Conservation (phyloP, 2,888 invertebrate species). For the Stenodera caucasica region DNA sequence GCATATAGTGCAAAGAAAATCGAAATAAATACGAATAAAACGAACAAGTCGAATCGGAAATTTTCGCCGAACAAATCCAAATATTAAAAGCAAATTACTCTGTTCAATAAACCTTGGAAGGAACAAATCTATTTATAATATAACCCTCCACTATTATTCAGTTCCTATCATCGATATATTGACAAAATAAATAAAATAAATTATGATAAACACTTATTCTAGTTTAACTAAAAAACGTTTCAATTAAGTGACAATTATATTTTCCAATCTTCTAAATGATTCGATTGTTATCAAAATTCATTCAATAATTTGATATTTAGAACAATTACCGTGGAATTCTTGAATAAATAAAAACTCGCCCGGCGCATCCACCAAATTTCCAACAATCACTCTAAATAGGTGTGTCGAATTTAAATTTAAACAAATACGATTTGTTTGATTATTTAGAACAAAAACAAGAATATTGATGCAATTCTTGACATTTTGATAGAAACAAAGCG, state of each 20-base stretch:
- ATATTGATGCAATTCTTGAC: constrained; percentile 12
- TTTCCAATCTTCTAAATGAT: constrained; percentile 5
- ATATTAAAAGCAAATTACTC: too few relatives aligned
- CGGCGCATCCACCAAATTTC: constrained; percentile 7
- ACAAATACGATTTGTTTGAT: constrained; percentile 18
- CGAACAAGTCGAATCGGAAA: too few relatives aligned
- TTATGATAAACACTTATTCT: too few relatives aligned
- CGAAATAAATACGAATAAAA: neutral
- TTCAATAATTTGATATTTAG: too few relatives aligned
- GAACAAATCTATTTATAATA: neutral
- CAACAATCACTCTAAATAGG: neutral
- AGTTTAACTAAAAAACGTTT: constrained; percentile 2
- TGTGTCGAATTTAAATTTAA: constrained; percentile 6
- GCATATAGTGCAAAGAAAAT: neutral
- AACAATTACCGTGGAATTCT: neutral
- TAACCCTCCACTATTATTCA: too few relatives aligned
- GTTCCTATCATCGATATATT: too few relatives aligned
- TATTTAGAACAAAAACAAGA: too few relatives aligned
- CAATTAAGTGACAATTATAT: neutral
- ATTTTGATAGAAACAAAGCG: constrained; percentile 17
- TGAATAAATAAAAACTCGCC: constrained; percentile 17
- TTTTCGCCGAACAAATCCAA: too few relatives aligned
- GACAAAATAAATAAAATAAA: too few relatives aligned
- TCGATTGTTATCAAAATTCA: constrained; percentile 18
- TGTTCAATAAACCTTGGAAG: neutral